Conservation (phyloP, 2,113 vertebrate species). For the Cavia aperea region DNA sequence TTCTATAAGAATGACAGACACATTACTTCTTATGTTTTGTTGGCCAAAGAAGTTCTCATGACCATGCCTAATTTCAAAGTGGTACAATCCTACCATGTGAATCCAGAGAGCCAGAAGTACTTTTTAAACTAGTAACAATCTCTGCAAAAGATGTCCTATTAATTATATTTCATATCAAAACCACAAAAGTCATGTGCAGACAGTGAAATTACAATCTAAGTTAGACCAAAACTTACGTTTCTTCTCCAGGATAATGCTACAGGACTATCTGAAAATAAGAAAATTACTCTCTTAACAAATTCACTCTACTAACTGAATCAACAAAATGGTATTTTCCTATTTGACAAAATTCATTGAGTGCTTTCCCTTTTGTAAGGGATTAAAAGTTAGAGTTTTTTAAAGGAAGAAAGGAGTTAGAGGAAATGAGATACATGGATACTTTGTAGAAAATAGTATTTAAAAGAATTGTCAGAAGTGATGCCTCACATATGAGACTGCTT, state of each 20-base stretch:
- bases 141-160: neutral
- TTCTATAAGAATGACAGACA: neutral
- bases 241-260: neutral
- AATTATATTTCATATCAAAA: neutral
- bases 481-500: neutral
- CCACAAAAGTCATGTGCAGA: neutral
- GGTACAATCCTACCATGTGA: neutral
- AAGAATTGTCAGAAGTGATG: neutral
- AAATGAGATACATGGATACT: neutral
- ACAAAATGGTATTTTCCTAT: neutral
- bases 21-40: neutral
- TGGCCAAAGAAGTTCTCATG: neutral
- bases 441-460: neutral
- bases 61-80: neutral
- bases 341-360: neutral
- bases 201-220: neutral
- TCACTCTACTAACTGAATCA: neutral
- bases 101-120: neutral
- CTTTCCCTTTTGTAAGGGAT: neutral
- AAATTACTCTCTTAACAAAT: neutral
- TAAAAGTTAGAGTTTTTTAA: neutral
- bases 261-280: neutral
- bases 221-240: neutral
- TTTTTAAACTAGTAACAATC: neutral
- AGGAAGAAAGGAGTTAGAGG: neutral